These are phyloP conservation scores for Drosophila paranaensis DNA, from an alignment of 2,888 invertebrate genomes.

Conservation along the genomic window DNA sequence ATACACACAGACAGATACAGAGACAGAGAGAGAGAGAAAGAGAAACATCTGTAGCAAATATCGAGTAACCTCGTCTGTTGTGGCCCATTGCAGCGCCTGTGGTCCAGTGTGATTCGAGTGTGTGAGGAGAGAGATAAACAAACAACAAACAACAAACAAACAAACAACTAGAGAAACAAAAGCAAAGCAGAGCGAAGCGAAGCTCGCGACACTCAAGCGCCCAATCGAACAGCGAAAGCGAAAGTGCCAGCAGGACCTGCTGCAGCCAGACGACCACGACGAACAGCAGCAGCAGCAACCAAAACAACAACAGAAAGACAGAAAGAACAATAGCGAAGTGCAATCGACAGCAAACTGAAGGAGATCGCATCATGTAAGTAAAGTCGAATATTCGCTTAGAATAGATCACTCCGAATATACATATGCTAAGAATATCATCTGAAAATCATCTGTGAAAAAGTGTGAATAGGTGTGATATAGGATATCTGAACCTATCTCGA, in stretches of 20 bases:
- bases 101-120: slow-evolving; percentile 32
- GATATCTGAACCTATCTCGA: neutral
- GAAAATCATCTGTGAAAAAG: neutral
- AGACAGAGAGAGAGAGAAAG: too few relatives aligned
- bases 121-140: slow-evolving; percentile 11
- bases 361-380: slow-evolving; percentile 13
- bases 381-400: neutral
- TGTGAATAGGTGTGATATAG: too few relatives aligned
- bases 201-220: neutral
- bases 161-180: slow-evolving; percentile 6
- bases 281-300: neutral
- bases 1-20: neutral
- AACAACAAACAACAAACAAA: slow-evolving; percentile 5
- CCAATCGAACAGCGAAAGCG: slow-evolving; percentile 23
- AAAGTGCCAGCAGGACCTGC: slow-evolving; percentile 27
- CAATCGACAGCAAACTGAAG: slow-evolving; percentile 10
- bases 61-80: slow-evolving; percentile 9
- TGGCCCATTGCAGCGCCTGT: slow-evolving; percentile 14
- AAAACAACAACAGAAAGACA: neutral
- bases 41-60: neutral
- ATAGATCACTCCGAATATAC: neutral
- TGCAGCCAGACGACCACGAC: slow-evolving; percentile 13
- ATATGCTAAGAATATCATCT: too few relatives aligned
- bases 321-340: slow-evolving; percentile 16
- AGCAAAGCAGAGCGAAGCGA: neutral